Conservation (phyloP, 2,888 invertebrate species). For the Eupithecia exiguata region DNA sequence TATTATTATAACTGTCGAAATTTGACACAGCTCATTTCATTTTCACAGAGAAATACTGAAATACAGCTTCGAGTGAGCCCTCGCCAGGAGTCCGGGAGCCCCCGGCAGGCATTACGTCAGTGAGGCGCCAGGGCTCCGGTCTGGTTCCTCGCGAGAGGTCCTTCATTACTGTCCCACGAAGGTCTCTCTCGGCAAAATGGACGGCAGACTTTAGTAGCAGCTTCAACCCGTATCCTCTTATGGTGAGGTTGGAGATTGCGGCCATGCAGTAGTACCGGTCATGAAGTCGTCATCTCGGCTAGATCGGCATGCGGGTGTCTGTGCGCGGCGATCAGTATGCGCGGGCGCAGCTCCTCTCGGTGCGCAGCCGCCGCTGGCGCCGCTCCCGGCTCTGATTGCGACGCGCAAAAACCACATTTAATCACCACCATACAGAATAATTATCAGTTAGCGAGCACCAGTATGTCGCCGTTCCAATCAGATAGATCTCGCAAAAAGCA, state of each 20-base stretch:
- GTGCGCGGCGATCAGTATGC: neutral
- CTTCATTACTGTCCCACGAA: neutral
- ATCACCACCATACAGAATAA: constrained; percentile 32
- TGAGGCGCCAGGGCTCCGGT: neutral
- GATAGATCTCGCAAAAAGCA: constrained; percentile 32
- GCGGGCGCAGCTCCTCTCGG: neutral
- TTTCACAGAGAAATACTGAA: no score
- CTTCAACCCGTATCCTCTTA: neutral
- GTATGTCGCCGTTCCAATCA: constrained; percentile 36
- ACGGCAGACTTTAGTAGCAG: neutral
- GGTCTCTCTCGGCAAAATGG: neutral
- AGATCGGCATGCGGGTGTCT: neutral
- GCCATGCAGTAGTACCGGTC: neutral
- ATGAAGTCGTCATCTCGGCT: neutral
- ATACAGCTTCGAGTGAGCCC: no score
- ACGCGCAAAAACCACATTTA: constrained; percentile 35
- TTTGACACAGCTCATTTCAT: no score
- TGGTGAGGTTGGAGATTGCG: neutral
- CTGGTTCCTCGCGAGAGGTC: neutral
- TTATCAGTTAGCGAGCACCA: constrained; percentile 21
- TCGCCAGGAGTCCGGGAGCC: no score
- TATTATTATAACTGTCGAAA: no score
- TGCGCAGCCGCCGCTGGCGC: constrained; percentile 34
- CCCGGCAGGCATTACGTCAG: no score
- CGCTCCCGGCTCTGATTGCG: constrained; percentile 36